Percentiles rank a stretch among this genome's conserved stretches.
Conservation (phyloP, 2,888 invertebrate genomes). For the Carcina quercana region DNA sequence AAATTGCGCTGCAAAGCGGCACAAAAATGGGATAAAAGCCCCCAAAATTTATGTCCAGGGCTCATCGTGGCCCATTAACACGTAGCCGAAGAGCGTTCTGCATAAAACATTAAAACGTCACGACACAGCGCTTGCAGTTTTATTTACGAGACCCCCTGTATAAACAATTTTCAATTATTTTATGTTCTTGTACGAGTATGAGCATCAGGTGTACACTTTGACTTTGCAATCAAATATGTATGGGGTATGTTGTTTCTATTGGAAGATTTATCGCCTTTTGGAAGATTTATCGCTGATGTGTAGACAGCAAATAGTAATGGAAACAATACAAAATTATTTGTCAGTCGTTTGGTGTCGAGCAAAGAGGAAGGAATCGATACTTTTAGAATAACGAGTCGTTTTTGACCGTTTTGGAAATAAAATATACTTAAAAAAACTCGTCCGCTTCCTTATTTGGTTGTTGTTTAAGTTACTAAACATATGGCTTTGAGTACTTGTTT, state of each 20-base stretch:
- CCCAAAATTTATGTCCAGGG: constrained; percentile 55
- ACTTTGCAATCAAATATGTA: constrained; percentile 4
- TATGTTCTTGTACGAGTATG: constrained; percentile 26
- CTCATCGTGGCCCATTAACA: constrained; percentile 62
- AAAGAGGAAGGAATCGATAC: too few species aligned
- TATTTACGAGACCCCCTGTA: constrained; percentile 47
- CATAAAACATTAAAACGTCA: constrained; percentile 67
- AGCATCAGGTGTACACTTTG: constrained; percentile 22
- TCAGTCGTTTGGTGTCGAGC: too few species aligned
- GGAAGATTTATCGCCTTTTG: not conserved
- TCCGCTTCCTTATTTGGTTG: too few species aligned
- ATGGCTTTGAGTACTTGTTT: too few species aligned
- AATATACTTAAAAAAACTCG: too few species aligned
- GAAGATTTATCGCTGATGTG: too few species aligned
- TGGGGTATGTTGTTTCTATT: constrained; percentile 1
- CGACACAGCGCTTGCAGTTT: constrained; percentile 46
- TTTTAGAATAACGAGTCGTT: too few species aligned
- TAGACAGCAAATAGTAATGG: too few species aligned
- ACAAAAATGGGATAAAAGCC: constrained; percentile 57
- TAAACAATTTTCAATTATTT: constrained; percentile 62
- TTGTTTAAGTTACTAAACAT: too few species aligned
- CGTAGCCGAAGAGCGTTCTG: constrained; percentile 57
- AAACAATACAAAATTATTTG: too few species aligned
- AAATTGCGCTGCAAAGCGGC: constrained; percentile 46
- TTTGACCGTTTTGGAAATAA: too few species aligned